Evolutionary conservation across 2,888 invertebrate species (phyloP), one percentile per base, ranked within the genome.

Genomic region (Boloria euphrosyne): DNA sequence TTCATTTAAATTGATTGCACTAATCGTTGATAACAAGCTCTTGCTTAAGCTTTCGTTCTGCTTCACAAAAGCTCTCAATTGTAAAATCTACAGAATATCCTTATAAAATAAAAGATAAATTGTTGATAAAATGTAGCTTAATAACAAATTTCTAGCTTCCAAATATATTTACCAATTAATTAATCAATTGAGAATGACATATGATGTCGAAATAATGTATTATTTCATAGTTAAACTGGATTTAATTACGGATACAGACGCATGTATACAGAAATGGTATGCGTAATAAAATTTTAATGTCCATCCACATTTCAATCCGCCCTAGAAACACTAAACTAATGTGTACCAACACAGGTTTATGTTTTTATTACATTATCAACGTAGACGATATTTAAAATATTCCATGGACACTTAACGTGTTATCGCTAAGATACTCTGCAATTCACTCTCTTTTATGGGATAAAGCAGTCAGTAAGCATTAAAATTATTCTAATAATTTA

Each of bases 271-370:
- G 72, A 72, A 71, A 74, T 74, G 72, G 50, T 57, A 46, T 54
- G 67, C 49, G 72, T 70, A 73, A 74, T 76, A 76, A 77, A 76
- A 69, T 72, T 71, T 77, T 74, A 72, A 75, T 75, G 74, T 68
- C 73, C 69, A 71, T 73, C 72, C 66, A 75, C 73, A 70, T 75
- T 74, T 75, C 73, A 75, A 73, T 71, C 69, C 73, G 74, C 71
- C 71, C 69, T 67, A 71, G 70, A 73, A 72, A 73, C 63, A 66
- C 69, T 64, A 68, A 55, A 62, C 62, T 64, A 57, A 65, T 60
- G 55, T 53, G 52, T 62, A 51, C 51, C 52, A 68, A 70, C 65
- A 67, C 61, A 18, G 16, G 22, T 65, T 64, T 61, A 46, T 61
- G 51, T 51, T 54, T 65, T 53, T 64, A 61, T 67, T 59, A 22